Base-by-base conservation (phyloP, 2,888 invertebrate species). In the Temnothorax unifasciatus region DNA sequence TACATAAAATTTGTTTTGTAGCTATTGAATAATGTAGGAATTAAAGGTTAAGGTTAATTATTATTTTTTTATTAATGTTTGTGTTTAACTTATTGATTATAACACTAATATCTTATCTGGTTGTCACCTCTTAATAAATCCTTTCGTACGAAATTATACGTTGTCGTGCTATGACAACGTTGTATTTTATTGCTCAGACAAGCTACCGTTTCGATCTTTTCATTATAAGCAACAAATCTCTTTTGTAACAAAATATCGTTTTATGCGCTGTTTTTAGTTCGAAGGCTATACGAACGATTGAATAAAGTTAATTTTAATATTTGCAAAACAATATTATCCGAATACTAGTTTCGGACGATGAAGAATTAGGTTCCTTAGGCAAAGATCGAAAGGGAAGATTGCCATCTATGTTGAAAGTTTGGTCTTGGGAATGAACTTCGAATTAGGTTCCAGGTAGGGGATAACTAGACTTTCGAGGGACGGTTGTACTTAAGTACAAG, bases 351-450 rank as follows among this genome's bases (percentile, higher is more conserved):
- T 54, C 25, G 38, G 5, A 47, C 25, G 68, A 79, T 18, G 71
- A 25, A 38, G 73, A 77, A 73, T 73, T 82, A 50, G 41, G 13
- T 69, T 38, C 18, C 47, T 25, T 44, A 47, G 29, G 44, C 66
- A 25, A 66, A 21, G 79, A 25, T 18, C 15, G 74, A 44, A 13
- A 41, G 64, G 47, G 41, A 71, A 83, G 79, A 77, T 71, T 61
- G 68, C 34, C 79, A 44, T 61, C 54, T 61, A 50, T 44, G 68
- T 25, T 66, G 66, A 74, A 86, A 73, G 54, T 88, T 85, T 50
- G 54, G 74, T 85, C 82, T 75, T 69, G 82, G 81, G 87, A 86
- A 85, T 85, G 74, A 88, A 84, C 63, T 89, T 82, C 59, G 71
- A 90, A 89, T 90, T 87, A 83, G 82, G 86, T 86, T 76, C 63